A percentile compares a stretch with the other conserved stretches of the same genome.
phyloP scores from a whole-genome alignment of 2,888 invertebrate genomes.

The Agrotis ipsilon region DNA sequence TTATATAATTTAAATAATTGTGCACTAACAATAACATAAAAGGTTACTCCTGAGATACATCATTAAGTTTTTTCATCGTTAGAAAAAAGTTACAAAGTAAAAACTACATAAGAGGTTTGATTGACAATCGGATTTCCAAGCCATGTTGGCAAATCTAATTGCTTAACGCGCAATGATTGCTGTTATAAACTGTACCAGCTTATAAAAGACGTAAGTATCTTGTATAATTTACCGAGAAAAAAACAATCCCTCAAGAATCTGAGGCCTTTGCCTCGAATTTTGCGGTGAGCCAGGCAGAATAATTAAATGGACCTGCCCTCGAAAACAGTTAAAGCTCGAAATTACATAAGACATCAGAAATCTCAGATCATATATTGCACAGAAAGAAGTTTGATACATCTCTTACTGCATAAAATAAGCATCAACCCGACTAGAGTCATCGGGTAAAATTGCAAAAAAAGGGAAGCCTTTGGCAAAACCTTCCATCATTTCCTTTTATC shows the following conservation, averaged over 20 bases:
- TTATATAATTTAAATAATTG: conserved; percentile 7
- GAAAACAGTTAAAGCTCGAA: no score
- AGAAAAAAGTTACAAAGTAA: conserved; percentile 14
- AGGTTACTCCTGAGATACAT: conserved; percentile 17
- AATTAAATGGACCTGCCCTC: no score
- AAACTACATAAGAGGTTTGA: conserved; percentile 24
- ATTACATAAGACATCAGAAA: no score
- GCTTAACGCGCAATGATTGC: background rate
- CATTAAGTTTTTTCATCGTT: conserved; percentile 4
- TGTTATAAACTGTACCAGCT: background rate
- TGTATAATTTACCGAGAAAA: background rate
- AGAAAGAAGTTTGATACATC: no score
- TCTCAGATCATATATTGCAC: no score
- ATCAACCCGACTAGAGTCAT: no score
- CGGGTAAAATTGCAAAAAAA: no score
- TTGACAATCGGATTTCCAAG: background rate
- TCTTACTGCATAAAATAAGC: no score
- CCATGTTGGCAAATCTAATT: background rate
- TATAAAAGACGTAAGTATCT: background rate
- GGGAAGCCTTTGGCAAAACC: background rate
- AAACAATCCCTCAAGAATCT: background rate
- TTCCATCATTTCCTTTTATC: background rate
- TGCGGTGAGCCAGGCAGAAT: no score
- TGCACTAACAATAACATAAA: conserved; percentile 10
- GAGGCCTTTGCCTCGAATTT: no score